Base-by-base conservation (phyloP, 2,113 vertebrate species). In the Eira barbara region DNA sequence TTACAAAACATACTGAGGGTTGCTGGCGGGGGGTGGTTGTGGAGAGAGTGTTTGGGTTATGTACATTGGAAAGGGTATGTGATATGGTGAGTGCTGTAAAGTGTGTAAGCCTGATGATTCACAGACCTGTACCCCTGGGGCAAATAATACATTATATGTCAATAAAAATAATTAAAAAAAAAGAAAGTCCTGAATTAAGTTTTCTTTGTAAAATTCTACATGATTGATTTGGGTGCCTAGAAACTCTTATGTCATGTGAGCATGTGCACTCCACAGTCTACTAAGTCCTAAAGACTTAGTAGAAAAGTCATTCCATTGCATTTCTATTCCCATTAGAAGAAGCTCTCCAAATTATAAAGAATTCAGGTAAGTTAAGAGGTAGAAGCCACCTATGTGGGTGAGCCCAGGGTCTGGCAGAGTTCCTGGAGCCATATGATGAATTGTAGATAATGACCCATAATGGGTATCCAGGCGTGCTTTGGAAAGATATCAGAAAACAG, bases 251-350 rank as follows among this genome's bases (percentile, higher is more conserved):
- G 2, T 79, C 29, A 63, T 12, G 3, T 31, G 1, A 80, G 34
- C 80, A 65, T 76, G 6, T 95, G 61, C 3, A 7, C 3, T 89
- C 78, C 45, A 95, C 12, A 95, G 76, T 52, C 27, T 42, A 42
- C 39, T 42, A 42, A 42, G 39, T 86, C 8, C 20, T 13, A 88
- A 80, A 91, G 31, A 15, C 1, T 92, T 61, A 21, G 59, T 2
- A 36, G 7, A 61, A 73, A 91, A 55, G 17, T 52, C 63, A 69
- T 25, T 31, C 93, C 7, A 85, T 0, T 96, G 23, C 52, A 47
- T 59, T 47, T 92, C 97, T 39, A 95, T 0, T 25, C 83, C 7
- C 15, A 42, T n/a, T 84, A 67, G 47, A 97, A n/a, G 47, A 71
- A 9, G 0, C 1, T 96, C 17, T 95, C 73, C 23, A 71, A 0